Evolutionary conservation across 2,113 vertebrate genomes (phyloP), one percentile per base, ranked within the genome.

Genomic region (Notothenia coriiceps): DNA sequence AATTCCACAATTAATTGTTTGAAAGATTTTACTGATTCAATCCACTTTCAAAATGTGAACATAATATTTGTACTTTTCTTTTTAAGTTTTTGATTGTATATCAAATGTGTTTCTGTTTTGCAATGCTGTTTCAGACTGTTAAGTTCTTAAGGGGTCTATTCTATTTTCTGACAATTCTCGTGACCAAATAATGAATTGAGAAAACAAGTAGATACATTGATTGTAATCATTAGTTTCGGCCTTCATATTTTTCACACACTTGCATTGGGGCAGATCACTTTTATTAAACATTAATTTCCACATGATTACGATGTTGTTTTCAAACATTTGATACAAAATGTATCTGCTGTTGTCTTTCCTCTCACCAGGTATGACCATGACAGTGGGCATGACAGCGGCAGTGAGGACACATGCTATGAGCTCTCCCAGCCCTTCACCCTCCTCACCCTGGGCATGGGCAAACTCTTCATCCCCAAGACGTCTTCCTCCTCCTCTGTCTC

Each of bases 381-480:
- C 88, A 99, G 98, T 0, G 98, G 98, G 2, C 98, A 99, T 18
- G 98, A 99, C 94, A 99, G 98, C 0, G 98, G 97, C 74, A 99
- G 97, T n/a, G 98, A 99, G 89, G 98, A 99, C 29, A 69, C 96
- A 1, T 94, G 93, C 82, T 97, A 95, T 1, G 98, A 99, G 63
- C 92, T 96, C 22, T 96, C 96, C 0, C 97, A 98, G 81, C 97
- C 97, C 50, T 97, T 97, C 86, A 97, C 96, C 0, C 92, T 99
- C 25, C 93, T 99, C 86, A 97, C 98, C 4, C 68, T 98, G 52
- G 98, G 98, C 86, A 99, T 98, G 98, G 97, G 96, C 74, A 98
- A 96, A 70, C 93, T 99, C 77, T 97, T 99, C 88, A 96, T 98
- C 85, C 98, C 98, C 56, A 96, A 95, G 63, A 91, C 95, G 4